Percentiles rank a stretch among this genome's conserved stretches.
These are phyloP conservation scores for Odontocolon sp. DNA, from an alignment of 2,888 invertebrate genomes.

Conservation along the genomic window DNA sequence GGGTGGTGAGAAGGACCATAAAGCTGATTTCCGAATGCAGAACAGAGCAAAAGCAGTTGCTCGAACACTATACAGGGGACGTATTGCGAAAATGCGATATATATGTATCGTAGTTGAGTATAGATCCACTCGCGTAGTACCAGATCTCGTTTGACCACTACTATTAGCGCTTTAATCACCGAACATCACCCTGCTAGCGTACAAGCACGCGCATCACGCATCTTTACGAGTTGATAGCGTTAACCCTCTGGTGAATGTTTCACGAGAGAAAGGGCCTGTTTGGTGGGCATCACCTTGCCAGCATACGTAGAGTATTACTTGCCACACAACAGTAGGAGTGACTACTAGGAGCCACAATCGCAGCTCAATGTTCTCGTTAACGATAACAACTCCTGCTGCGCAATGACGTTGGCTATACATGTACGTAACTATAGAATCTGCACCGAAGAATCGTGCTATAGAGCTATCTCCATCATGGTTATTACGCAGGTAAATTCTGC, in stretches of 20 bases:
- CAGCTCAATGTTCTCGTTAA: slow-evolving; percentile 24
- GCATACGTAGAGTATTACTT: slow-evolving; percentile 12
- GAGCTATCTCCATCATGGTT: too few relatives aligned
- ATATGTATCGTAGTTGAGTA: background rate
- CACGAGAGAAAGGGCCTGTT: background rate
- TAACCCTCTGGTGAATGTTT: slow-evolving; percentile 19
- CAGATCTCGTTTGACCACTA: slow-evolving; percentile 40
- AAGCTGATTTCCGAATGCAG: slow-evolving; percentile 64
- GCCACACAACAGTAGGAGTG: slow-evolving; percentile 11
- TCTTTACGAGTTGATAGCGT: slow-evolving; percentile 54
- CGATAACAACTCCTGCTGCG: slow-evolving; percentile 35
- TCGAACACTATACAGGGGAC: background rate
- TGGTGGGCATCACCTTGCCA: slow-evolving; percentile 5
- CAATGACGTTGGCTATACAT: background rate
- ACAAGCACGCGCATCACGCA: slow-evolving; percentile 62
- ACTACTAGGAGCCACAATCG: background rate
- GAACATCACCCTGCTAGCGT: slow-evolving; percentile 29
- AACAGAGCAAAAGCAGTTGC: slow-evolving; percentile 45
- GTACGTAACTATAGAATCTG: background rate
- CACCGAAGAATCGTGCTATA: too few relatives aligned
- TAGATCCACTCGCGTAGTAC: background rate
- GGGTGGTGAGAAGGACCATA: slow-evolving; percentile 41
- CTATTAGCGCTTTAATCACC: slow-evolving; percentile 61
- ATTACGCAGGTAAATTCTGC: slow-evolving; percentile 16
- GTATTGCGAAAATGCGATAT: background rate